Base-by-base conservation (phyloP, 2,888 invertebrate genomes). In the Blastobasis adustella region DNA sequence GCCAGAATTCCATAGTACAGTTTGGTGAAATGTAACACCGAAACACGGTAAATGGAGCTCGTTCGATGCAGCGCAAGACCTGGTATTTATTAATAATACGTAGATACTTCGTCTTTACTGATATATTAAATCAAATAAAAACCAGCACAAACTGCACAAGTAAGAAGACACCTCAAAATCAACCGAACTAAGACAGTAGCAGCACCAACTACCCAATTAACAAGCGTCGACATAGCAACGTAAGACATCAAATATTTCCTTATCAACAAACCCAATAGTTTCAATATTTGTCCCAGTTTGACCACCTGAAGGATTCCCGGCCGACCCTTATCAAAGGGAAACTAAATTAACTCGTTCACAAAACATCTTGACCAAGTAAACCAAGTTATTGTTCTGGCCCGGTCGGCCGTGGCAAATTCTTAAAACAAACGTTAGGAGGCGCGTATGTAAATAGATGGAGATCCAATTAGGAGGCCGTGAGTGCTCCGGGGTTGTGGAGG, bases 321-420 rank as follows among this genome's bases (percentile, higher is more conserved):
- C 23, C 59, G 74, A 86, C 87, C 87, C 87, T 86, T 79, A 82
- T 86, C 87, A 87, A 79, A 9, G 74, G 75, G 71, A 82, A 84
- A 85, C 81, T 82, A 82, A 87, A 86, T 87, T 86, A 87, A 84
- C 84, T 82, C 23, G 79, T 74, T 81, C 70, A 23, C 23, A 70
- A 74, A 85, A 82, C 83, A 82, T 87, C 86, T 86, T 87, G 85
- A 82, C 81, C 83, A 78, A 86, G 81, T 85, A 84, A 85, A 82
- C 81, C 83, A 78, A 86, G 81, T 85, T 85, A 85, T 55, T 52
- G 50, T 58, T 57, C 50, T 63, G 60, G 54, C 51, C 60, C 72
- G 62, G 60, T 67, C 70, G 76, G 68, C 66, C 71, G 76, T 62
- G 59, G 56, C 62, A 73, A 78, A 85, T 84, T 79, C 67, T 70